Base-by-base conservation (phyloP, 1,140 invertebrate species). In the Drosophila sucinea region DNA sequence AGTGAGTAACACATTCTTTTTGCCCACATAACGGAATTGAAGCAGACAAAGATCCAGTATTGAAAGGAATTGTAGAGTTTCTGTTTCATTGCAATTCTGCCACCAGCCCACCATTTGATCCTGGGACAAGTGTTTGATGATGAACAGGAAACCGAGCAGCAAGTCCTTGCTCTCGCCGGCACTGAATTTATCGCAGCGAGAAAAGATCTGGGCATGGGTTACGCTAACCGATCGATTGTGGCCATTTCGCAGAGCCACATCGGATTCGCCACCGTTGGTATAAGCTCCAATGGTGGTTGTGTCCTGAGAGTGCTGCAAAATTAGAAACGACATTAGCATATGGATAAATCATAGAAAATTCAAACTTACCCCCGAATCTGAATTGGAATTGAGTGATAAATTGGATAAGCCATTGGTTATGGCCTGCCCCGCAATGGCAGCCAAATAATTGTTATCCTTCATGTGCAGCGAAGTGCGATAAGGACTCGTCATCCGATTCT, bases 101-200 rank as follows among this genome's bases (percentile, higher is more conserved):
- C 97, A 98, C 97, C 97, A 98, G 6, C 95, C 95, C 17, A 98
- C 94, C n/a, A 98, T 93, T 79, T 97, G 95, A 75, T 97, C 96
- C 90, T 98, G 97, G 32, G 96, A 95, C 56, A 98, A 91, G 92
- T 98, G 96, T 92, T 98, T 98, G 29, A 99, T 93, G 54, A 98
- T 95, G 93, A 98, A 98, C 17, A 99, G 92, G 91, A 98, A 98
- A 90, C 97, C 97, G 1, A 99, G 92, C 11, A 99, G 93, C 17
- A 99, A 93, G 93, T 99, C 98, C 89, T 96, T 96, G 33, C 87
- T 91, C 69, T 92, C 91, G 0, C 77, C 90, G 0, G 92, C 72
- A 58, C 94, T 95, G n/a, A 98, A 93, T 92, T 96, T 97, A 91
- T 98, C 97, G 80, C 94, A 95, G 74, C 93, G 94, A 5, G 93